These are phyloP conservation scores for Smittia aterrima DNA, from an alignment of 2,888 invertebrate genomes.

Conservation along the genomic window DNA sequence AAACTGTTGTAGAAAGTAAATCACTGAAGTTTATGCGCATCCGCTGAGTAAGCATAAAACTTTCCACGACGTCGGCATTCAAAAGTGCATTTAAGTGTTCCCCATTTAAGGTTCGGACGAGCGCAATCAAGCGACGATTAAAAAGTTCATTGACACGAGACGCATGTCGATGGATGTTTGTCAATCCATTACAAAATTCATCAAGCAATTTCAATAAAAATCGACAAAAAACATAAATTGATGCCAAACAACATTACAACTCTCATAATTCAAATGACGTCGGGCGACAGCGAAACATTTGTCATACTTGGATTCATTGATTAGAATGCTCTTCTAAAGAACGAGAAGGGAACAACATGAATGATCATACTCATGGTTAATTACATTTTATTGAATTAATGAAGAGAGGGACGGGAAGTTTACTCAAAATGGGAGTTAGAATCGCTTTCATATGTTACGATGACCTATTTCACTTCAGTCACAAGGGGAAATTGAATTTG, in stretches of 20 bases:
- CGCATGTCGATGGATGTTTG: not conserved
- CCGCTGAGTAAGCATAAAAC: not conserved
- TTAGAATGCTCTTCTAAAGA: not conserved
- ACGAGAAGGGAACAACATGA: not conserved
- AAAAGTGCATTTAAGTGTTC: too few species aligned
- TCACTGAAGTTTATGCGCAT: not conserved
- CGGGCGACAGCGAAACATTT: not conserved
- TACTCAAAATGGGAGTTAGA: not conserved
- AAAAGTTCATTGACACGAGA: not conserved
- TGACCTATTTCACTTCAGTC: not conserved
- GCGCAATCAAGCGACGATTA: too few species aligned
- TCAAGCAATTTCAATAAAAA: not conserved
- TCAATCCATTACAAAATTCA: not conserved
- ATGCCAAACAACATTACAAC: not conserved
- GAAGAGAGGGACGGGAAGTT: not conserved
- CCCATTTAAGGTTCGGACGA: too few species aligned
- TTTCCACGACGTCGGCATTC: not conserved
- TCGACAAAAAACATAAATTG: not conserved
- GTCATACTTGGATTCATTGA: not conserved
- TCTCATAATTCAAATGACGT: not conserved
- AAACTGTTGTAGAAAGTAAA: not conserved
- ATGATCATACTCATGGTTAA: slow-evolving; percentile 13
- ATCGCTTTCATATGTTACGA: not conserved
- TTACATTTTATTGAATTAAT: slow-evolving; percentile 37
- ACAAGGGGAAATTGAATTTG: not conserved